Base-by-base conservation (phyloP, 2,888 invertebrate species). In the Synanthedon tipuliformis region DNA sequence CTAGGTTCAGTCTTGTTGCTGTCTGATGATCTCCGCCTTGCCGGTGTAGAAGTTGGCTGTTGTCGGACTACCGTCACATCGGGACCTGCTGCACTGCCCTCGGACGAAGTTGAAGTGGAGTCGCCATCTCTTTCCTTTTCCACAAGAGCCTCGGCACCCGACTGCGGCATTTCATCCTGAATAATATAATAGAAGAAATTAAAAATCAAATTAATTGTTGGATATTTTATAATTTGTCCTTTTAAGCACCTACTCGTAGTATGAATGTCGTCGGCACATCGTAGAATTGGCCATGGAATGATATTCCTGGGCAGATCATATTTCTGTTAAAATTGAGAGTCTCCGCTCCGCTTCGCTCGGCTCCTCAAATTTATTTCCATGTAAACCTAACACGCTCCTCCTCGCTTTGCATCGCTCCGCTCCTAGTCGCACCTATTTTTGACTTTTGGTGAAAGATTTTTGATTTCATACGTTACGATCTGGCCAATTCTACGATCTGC, bases 1-100 rank as follows among this genome's bases (percentile, higher is more conserved):
- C 85, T 85, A 5, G 82, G 86, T 54, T 86, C 86, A 4, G 87
- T 87, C 51, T 78, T 71, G 51, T 89, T 89, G 57, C 90, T 90
- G 56, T 90, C 90, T 0, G 89, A 86, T 13, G 89, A 90, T 49
- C 81, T 77, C 52, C 90, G 90, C 41, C 89, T 67, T 0, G 78
- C 80, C 3, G 86, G 83, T 1, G 78, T 80, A 18, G 71, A 60
- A 1, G 78, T 79, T 0, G 80, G 75, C 15, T 79, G 78, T 0
- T 77, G 62, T 54, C 75, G 78, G 51, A 87, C 64, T 3, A 86
- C 78, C 0, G 86, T 86, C 1, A 83, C 70, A 41, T 87, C 80
- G n/a, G 81, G 85, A 0, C 74, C 83, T 0, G 73, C 82, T 1
- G 69, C 81, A 48, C 82, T 81, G 15, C 73, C 84, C 0, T 63